phyloP scores from a whole-genome alignment of 2,113 vertebrate genomes.

The Spizaetus ornatus region DNA sequence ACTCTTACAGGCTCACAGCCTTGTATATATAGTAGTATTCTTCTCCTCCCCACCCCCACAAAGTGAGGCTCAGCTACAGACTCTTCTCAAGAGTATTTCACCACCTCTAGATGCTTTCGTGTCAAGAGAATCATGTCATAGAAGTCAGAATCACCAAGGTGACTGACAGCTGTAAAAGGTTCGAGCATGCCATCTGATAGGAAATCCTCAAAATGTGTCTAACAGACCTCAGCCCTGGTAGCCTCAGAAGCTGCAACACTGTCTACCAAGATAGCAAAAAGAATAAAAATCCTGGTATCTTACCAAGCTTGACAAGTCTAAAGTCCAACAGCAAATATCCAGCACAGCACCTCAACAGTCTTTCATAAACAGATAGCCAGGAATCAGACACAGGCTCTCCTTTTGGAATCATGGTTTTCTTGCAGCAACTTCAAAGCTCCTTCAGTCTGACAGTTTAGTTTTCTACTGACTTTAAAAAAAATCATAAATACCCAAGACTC shows the following conservation, averaged over 20 bases:
- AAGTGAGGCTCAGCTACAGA: not conserved
- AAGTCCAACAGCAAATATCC: not conserved
- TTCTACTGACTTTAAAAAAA: not conserved
- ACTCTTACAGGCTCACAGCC: not conserved
- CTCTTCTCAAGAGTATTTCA: not conserved
- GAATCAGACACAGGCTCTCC: not conserved
- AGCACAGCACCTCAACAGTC: not conserved
- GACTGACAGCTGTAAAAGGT: not conserved
- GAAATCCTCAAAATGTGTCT: not conserved
- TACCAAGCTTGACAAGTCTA: not conserved
- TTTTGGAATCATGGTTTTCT: not conserved
- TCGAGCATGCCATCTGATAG: fast-evolving
- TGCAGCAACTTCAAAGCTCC: not conserved
- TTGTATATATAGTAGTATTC: not conserved
- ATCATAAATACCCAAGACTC: not conserved
- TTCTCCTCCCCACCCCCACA: fast-evolving
- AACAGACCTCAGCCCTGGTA: not conserved
- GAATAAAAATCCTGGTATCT: not conserved
- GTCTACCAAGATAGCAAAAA: not conserved
- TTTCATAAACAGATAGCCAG: not conserved
- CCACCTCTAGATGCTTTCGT: not conserved
- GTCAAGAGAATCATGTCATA: not conserved
- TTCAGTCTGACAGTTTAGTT: not conserved
- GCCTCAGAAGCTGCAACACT: not conserved
- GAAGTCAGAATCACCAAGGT: not conserved